These are phyloP conservation scores for Philonicus albiceps DNA, from an alignment of 2,888 invertebrate species.

Conservation along the genomic window DNA sequence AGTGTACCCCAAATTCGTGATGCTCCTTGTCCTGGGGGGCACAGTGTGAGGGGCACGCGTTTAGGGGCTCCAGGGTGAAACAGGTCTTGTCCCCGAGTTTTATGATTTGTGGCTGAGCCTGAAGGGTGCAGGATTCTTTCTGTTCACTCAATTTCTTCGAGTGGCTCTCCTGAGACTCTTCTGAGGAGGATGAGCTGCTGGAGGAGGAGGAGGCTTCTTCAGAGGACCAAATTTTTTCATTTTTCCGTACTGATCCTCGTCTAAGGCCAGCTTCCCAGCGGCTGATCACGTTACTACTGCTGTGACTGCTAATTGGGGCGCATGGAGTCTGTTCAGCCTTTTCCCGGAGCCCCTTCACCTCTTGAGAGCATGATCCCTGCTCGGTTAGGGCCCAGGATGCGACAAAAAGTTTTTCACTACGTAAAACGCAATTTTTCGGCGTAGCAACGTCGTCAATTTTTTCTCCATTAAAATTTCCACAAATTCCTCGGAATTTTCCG, in stretches of 20 bases:
- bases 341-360: constrained; percentile 62
- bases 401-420: constrained; percentile 66
- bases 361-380: constrained; percentile 60
- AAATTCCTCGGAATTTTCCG: constrained; percentile 70
- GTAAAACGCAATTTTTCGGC: constrained; percentile 67
- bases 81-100: constrained; percentile 68
- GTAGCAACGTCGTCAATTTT: constrained; percentile 68
- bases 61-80: constrained; percentile 68
- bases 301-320: constrained; percentile 50
- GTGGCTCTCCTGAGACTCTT: background rate
- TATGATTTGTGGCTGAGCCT: constrained; percentile 66
- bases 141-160: background rate
- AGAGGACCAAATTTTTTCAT: constrained; percentile 28
- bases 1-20: constrained; percentile 65
- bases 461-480: constrained; percentile 71
- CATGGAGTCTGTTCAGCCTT: constrained; percentile 64
- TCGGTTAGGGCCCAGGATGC: constrained; percentile 68
- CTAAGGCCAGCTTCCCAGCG: background rate
- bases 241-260: constrained; percentile 23
- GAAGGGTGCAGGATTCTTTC: constrained; percentile 50
- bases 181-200: constrained; percentile 10
- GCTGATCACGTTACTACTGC: constrained; percentile 62
- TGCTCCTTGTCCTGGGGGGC: constrained; percentile 60
- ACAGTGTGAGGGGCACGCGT: constrained; percentile 67
- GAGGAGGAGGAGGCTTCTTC: constrained; percentile 33